A percentile compares a stretch with the other conserved stretches of the same genome.
Conservation (phyloP, 2,797 vertebrate species). For the Sebastolobus alascanus region DNA sequence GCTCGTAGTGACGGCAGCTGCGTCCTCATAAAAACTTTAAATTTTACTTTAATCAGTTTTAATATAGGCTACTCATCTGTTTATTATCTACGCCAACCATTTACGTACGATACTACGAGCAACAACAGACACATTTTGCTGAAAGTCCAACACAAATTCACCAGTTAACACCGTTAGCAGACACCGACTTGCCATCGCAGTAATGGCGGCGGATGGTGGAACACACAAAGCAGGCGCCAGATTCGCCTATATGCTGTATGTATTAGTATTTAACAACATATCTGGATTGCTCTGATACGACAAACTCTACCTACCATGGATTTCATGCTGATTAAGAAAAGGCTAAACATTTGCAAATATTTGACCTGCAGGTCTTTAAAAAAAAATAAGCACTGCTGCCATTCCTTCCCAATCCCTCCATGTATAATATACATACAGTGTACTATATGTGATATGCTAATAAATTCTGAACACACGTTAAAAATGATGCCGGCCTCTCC, state of each 20-base stretch:
- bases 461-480: conserved; percentile 70
- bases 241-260: neutral
- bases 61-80: no score
- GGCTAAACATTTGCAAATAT: conserved; percentile 29
- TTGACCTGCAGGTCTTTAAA: conserved; percentile 33
- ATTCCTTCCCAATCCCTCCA: neutral
- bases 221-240: no score
- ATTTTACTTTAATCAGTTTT: no score
- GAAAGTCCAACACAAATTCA: no score
- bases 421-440: conserved; percentile 47
- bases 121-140: no score
- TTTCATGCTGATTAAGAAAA: conserved; percentile 34
- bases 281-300: neutral
- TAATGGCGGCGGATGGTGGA: no score
- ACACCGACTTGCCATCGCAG: no score
- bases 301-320: neutral
- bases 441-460: conserved; percentile 72
- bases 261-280: conserved; percentile 13
- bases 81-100: no score
- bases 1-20: no score
- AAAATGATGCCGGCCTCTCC: conserved; percentile 62
- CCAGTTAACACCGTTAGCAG: no score
- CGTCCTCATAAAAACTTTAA: no score
- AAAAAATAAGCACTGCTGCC: conserved; percentile 4
- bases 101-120: no score